These are phyloP conservation scores for Hucho hucho DNA, from an alignment of 2,113 vertebrate species.

Conservation along the genomic window DNA sequence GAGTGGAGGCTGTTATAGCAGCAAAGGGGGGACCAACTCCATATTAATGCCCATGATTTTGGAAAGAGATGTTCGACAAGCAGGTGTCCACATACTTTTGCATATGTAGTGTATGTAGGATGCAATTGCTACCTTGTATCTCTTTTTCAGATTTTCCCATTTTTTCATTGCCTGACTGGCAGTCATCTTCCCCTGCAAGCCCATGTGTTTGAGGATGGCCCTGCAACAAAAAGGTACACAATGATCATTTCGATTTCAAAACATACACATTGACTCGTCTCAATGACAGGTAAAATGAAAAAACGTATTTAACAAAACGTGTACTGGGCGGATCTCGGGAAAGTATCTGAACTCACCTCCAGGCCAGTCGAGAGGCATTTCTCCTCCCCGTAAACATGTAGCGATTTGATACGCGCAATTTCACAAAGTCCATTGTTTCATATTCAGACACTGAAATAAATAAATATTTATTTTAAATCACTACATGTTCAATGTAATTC, in stretches of 20 bases:
- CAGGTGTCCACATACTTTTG: no score
- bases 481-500: not conserved
- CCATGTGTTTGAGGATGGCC: conserved; percentile 68
- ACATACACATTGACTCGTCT: not conserved
- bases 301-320: not conserved
- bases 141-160: conserved; percentile 74
- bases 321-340: no score
- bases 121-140: conserved; percentile 63
- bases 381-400: conserved; percentile 66
- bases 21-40: no score
- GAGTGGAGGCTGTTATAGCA: no score
- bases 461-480: not conserved
- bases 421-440: conserved; percentile 63
- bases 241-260: not conserved
- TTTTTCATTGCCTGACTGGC: conserved; percentile 69
- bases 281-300: no score
- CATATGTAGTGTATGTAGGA: no score
- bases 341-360: conserved; percentile 52
- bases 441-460: conserved; percentile 51
- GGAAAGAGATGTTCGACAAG: no score
- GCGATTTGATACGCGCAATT: conserved; percentile 65
- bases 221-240: conserved; percentile 15
- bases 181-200: conserved; percentile 67
- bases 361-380: conserved; percentile 61
- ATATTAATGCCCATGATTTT: no score